Evolutionary conservation across 2,888 invertebrate species (phyloP).

Genomic region (Sycophila texana): DNA sequence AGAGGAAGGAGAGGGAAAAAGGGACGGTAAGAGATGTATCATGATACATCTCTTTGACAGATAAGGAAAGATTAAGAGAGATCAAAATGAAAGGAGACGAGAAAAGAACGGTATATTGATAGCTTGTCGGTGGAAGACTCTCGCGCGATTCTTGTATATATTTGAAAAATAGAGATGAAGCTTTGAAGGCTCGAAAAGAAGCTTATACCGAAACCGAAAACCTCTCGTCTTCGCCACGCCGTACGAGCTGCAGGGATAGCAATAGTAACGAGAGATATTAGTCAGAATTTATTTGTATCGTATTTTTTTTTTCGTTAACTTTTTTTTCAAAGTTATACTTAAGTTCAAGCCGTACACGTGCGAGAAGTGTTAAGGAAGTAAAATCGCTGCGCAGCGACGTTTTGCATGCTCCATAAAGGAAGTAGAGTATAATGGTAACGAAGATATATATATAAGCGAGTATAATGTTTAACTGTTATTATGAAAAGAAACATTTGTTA

Average conservation of each 20-base stretch:
- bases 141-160: slow-evolving; percentile 47
- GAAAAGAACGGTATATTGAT: slow-evolving; percentile 56
- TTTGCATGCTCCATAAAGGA: slow-evolving; percentile 28
- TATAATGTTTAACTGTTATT: slow-evolving; percentile 43
- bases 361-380: slow-evolving; percentile 56
- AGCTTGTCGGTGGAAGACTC: slow-evolving; percentile 53
- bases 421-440: slow-evolving; percentile 14
- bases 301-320: too few species aligned
- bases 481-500: slow-evolving; percentile 55
- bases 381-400: neutral
- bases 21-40: slow-evolving; percentile 47
- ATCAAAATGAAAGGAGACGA: slow-evolving; percentile 58
- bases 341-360: slow-evolving; percentile 4
- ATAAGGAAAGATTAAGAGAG: slow-evolving; percentile 58
- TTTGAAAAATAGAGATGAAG: slow-evolving; percentile 54
- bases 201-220: slow-evolving; percentile 42
- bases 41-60: slow-evolving; percentile 58
- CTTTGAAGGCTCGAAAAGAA: slow-evolving; percentile 46
- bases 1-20: slow-evolving; percentile 23
- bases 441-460: neutral
- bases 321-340: slow-evolving; percentile 5
- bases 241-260: too few species aligned
- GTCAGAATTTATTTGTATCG: too few species aligned
- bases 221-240: slow-evolving; percentile 9
- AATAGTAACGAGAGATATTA: too few species aligned